Percentiles rank a stretch among this genome's conserved stretches.
Evolutionary conservation across 2,797 vertebrate genomes (phyloP).

Genomic region (Pseudomugil tenellus): DNA sequence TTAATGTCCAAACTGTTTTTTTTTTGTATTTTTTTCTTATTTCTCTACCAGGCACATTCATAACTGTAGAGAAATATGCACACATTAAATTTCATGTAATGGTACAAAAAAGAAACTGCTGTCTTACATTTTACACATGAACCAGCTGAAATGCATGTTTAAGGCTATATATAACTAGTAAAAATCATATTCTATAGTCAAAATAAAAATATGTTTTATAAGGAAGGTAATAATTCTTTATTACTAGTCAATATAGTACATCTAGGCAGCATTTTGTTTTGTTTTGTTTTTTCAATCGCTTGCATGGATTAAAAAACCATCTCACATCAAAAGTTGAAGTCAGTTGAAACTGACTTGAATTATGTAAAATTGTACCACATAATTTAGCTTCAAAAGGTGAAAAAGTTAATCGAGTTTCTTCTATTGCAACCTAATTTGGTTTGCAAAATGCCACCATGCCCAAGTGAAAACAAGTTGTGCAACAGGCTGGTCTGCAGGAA

Average conservation of each 20-base stretch:
- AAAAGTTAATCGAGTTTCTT: neutral
- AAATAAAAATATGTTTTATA: neutral
- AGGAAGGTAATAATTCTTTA: neutral
- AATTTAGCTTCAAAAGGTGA: no score
- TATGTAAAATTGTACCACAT: no score
- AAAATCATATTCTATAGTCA: neutral
- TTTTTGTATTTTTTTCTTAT: no score
- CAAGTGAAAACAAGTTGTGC: neutral
- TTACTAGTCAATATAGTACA: neutral
- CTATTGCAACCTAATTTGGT: neutral
- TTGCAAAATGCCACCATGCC: neutral
- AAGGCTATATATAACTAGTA: neutral
- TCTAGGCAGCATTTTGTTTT: no score
- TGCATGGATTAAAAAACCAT: neutral
- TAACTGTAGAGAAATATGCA: neutral
- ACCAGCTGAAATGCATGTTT: neutral
- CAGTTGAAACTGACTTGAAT: no score
- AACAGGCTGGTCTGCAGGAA: neutral
- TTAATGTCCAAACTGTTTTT: no score
- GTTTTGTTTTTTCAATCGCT: neutral
- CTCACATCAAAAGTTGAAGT: neutral
- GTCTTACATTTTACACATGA: neutral
- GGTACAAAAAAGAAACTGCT: no score
- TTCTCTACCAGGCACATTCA: no score
- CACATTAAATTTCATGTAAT: neutral